phyloP scores from a whole-genome alignment of 2,797 vertebrate species.

The Anolis apletophallus region DNA sequence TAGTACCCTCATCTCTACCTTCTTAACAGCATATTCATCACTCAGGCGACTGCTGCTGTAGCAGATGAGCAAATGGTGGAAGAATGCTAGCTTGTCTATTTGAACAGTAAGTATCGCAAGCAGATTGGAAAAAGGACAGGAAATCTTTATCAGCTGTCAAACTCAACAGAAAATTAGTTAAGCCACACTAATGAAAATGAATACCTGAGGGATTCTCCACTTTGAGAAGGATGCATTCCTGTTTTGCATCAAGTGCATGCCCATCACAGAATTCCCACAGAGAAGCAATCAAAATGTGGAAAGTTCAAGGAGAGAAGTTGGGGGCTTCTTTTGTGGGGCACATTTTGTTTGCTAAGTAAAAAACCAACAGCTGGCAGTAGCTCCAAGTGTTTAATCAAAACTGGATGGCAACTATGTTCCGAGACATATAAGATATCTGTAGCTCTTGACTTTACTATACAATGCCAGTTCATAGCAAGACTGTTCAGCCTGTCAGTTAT shows the following conservation, averaged over 20 bases:
- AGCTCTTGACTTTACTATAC: constrained; percentile 54
- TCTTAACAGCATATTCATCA: not conserved
- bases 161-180: not conserved
- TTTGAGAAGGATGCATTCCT: not conserved
- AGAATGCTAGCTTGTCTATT: not conserved
- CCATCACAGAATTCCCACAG: not conserved
- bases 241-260: not conserved
- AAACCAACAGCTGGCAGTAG: constrained; percentile 32
- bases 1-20: not conserved
- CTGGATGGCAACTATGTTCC: constrained; percentile 69
- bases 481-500: constrained; percentile 80
- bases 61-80: not conserved
- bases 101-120: not conserved
- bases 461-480: constrained; percentile 67
- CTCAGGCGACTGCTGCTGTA: not conserved
- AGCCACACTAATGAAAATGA: not conserved
- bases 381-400: constrained; percentile 72
- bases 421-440: constrained; percentile 56
- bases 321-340: constrained; percentile 7
- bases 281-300: not conserved
- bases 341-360: constrained; percentile 54
- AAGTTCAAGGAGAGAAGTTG: not conserved
- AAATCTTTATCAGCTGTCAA: not conserved
- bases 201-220: not conserved
- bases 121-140: not conserved